Evolutionary conservation across 1,140 invertebrate species (phyloP).

Genomic region (Harpegnathos saltator): DNA sequence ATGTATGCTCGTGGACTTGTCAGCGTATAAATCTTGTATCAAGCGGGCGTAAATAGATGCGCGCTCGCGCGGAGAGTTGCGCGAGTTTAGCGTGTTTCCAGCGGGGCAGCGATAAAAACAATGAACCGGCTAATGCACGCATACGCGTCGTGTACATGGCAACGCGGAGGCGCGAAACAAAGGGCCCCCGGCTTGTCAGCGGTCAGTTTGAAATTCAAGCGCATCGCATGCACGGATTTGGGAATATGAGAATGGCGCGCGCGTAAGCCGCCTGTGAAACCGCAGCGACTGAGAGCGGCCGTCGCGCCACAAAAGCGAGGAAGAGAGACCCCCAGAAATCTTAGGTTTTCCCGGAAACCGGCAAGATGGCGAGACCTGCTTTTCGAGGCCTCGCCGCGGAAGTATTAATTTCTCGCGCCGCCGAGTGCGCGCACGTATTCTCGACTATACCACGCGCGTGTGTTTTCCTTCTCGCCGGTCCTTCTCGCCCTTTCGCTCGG

Average conservation of each 20-base stretch:
- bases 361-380: not conserved
- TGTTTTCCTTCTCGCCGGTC: too few species aligned
- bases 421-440: too few species aligned
- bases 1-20: constrained; percentile 23
- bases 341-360: constrained; percentile 42
- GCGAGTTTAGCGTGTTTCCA: not conserved
- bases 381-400: not conserved
- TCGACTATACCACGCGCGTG: too few species aligned
- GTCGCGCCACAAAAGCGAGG: constrained; percentile 25
- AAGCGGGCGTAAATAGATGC: constrained; percentile 48
- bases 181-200: constrained; percentile 62
- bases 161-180: constrained; percentile 63
- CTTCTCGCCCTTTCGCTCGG: too few species aligned
- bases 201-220: constrained; percentile 69
- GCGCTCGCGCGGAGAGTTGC: not conserved
- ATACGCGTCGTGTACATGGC: constrained; percentile 48
- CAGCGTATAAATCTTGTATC: constrained; percentile 39
- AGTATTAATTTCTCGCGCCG: constrained; percentile 14
- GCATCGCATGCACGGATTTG: constrained; percentile 64
- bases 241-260: constrained; percentile 56
- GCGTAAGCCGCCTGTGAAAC: constrained; percentile 55
- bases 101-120: constrained; percentile 54
- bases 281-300: constrained; percentile 3
- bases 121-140: constrained; percentile 60
- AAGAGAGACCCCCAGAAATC: constrained; percentile 45